Conservation (phyloP, 1,140 invertebrate genomes). For the Lucilia sericata region DNA sequence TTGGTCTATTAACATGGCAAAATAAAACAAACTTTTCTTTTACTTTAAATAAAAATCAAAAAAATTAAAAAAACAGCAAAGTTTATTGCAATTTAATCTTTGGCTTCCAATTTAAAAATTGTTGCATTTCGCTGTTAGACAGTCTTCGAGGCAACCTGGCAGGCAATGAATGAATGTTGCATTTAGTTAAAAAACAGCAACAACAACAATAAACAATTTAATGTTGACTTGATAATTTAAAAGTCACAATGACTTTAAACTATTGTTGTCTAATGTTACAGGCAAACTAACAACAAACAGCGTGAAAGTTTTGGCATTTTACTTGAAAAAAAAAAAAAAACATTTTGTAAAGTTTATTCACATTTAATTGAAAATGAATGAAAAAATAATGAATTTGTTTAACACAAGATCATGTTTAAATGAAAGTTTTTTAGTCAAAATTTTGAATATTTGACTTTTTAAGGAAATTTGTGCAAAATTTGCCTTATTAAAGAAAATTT, state of each 20-base stretch:
- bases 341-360: constrained; percentile 21
- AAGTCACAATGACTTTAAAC: not conserved
- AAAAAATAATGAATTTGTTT: no score
- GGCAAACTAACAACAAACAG: not conserved
- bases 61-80: not conserved
- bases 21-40: not conserved
- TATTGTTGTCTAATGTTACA: not conserved
- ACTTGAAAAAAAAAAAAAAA: not conserved
- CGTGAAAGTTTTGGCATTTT: constrained; percentile 32
- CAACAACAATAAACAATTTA: not conserved
- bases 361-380: not conserved
- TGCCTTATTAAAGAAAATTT: no score
- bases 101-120: not conserved
- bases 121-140: not conserved
- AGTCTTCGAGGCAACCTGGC: no score
- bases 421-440: no score
- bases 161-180: no score
- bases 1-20: not conserved
- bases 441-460: no score
- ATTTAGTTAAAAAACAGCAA: not conserved
- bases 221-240: constrained; percentile 10
- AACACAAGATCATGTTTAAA: not conserved
- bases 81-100: not conserved
- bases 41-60: not conserved
- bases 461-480: no score